Conservation (phyloP, 2,797 vertebrate genomes). For the Hipposideros larvatus region DNA sequence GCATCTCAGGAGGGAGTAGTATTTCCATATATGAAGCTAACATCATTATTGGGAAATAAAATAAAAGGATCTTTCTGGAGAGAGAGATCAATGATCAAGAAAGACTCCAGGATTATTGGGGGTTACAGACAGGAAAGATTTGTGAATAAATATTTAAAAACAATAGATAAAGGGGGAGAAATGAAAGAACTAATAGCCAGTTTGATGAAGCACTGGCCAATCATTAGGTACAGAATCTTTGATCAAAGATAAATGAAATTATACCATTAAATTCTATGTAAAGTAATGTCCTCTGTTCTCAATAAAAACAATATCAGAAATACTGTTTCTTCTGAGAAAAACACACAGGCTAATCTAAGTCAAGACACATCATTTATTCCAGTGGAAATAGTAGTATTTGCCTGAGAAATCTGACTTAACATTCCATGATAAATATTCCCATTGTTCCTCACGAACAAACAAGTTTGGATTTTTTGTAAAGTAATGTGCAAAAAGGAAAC, state of each 20-base stretch:
- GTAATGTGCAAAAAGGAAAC: neutral
- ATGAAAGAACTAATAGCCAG: neutral
- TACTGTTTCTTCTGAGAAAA: neutral
- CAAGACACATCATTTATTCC: neutral
- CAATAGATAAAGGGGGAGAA: neutral
- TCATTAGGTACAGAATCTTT: neutral
- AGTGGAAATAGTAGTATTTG: constrained; percentile 20
- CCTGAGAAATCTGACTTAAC: neutral
- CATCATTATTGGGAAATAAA: neutral
- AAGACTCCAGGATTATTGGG: neutral
- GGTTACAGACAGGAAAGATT: neutral
- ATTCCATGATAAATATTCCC: neutral
- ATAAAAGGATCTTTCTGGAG: neutral
- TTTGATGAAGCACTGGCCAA: neutral
- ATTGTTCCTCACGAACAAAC: constrained; percentile 62
- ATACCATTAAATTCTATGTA: neutral
- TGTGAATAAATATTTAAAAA: constrained; percentile 22
- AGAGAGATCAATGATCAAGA: neutral
- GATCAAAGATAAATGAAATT: constrained; percentile 4
- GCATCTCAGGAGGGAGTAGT: neutral
- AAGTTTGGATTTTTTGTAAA: neutral
- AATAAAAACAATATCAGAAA: neutral
- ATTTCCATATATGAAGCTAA: neutral
- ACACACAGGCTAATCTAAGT: neutral
- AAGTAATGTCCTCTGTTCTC: neutral